A percentile compares a stretch with the other conserved stretches of the same genome.
Conservation (phyloP, 2,113 vertebrate species). For the rabbit (Oryctolagus cuniculus) region DNA sequence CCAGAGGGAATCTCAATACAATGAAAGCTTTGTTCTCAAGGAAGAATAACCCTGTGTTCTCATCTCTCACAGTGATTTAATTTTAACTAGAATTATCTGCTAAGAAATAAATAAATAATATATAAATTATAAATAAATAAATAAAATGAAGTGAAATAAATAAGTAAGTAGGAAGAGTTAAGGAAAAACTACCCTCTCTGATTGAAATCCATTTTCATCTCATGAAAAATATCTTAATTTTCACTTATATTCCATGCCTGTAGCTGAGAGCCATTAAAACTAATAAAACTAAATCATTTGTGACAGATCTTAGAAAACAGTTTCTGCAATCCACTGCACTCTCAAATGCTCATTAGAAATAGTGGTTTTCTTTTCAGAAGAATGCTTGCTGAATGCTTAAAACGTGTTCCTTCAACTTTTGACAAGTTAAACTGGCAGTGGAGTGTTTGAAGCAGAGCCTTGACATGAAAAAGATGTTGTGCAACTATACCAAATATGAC, state of each 20-base stretch:
- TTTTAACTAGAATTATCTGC: slow-evolving; percentile 60
- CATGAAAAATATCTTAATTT: slow-evolving; percentile 91
- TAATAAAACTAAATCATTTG: slow-evolving; percentile 92
- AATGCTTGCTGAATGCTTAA: slow-evolving; percentile 88
- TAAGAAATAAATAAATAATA: neutral
- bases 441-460: slow-evolving; percentile 86
- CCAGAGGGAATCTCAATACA: slow-evolving; percentile 24
- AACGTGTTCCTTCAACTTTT: slow-evolving; percentile 85
- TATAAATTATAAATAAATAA: slow-evolving; percentile 27
- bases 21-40: slow-evolving; percentile 49
- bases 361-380: slow-evolving; percentile 86
- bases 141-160: slow-evolving; percentile 54
- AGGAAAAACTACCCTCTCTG: slow-evolving; percentile 53
- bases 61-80: slow-evolving; percentile 29
- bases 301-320: slow-evolving; percentile 90
- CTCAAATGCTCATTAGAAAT: slow-evolving; percentile 88
- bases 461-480: slow-evolving; percentile 86
- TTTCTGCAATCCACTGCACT: slow-evolving; percentile 86
- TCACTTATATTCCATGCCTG: slow-evolving; percentile 88
- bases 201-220: slow-evolving; percentile 87
- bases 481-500: slow-evolving; percentile 83
- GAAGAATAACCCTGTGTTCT: slow-evolving; percentile 14
- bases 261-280: slow-evolving; percentile 91
- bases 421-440: slow-evolving; percentile 85
- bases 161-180: slow-evolving; percentile 66